These are phyloP conservation scores for Nephrocerus scutellatus DNA, from an alignment of 2,888 invertebrate species.

Conservation along the genomic window DNA sequence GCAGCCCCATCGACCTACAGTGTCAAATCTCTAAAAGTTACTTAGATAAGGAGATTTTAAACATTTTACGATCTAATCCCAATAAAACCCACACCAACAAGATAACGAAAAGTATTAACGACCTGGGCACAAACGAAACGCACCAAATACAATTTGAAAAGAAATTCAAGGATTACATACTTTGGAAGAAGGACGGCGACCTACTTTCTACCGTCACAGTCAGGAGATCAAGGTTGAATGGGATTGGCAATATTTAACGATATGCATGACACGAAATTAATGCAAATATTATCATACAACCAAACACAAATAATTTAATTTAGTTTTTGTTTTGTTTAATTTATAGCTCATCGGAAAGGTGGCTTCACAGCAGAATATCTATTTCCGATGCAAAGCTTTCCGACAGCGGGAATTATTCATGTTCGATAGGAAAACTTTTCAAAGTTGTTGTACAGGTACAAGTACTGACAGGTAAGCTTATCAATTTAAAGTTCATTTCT, in stretches of 20 bases:
- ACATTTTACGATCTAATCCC: conserved; percentile 35
- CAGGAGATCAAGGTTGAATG: conserved; percentile 34
- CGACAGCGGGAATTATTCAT: conserved; percentile 61
- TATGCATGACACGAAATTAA: too few relatives aligned
- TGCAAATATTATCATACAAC: too few relatives aligned
- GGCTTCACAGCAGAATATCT: conserved; percentile 40
- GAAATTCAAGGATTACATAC: conserved; percentile 33
- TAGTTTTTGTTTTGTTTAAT: conserved; percentile 25
- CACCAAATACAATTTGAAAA: conserved; percentile 30
- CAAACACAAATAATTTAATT: conserved; percentile 2
- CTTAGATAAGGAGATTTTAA: conserved; percentile 38
- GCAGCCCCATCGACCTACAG: conserved; percentile 64
- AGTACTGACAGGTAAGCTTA: conserved; percentile 62
- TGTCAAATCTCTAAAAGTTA: conserved; percentile 52
- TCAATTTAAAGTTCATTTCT: too few relatives aligned
- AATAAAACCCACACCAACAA: too few relatives aligned
- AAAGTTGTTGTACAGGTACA: conserved; percentile 61
- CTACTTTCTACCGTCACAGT: conserved; percentile 28
- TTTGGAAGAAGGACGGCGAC: conserved; percentile 38
- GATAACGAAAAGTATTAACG: too few relatives aligned
- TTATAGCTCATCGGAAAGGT: conserved; percentile 42
- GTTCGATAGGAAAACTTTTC: conserved; percentile 58
- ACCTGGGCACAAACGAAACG: conserved; percentile 19
- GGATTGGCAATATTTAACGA: too few relatives aligned
- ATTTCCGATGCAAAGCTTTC: conserved; percentile 56